Conservation (phyloP, 2,797 vertebrate genomes). For the Crocidura indochinensis region DNA sequence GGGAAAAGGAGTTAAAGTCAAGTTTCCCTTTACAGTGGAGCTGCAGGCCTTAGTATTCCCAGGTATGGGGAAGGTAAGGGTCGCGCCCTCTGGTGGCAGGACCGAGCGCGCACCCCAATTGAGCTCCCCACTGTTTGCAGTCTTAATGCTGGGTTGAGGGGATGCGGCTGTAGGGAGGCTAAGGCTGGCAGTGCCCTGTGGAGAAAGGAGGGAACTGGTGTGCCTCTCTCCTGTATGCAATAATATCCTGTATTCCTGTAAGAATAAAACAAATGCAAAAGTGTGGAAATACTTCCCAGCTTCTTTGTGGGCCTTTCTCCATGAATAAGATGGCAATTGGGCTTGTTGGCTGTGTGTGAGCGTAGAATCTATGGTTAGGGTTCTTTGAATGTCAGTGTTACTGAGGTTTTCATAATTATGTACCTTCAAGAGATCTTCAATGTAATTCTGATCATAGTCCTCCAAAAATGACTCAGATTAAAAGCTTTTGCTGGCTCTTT, state of each 20-base stretch:
- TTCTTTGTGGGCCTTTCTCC: neutral
- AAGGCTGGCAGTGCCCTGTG: too few relatives aligned
- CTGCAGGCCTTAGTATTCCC: too few relatives aligned
- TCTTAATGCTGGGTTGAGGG: too few relatives aligned
- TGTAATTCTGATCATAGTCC: slow-evolving; percentile 90
- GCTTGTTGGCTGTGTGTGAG: slow-evolving; percentile 46
- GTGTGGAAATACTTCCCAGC: neutral
- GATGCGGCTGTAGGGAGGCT: neutral
- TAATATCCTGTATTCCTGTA: neutral
- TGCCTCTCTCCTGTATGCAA: neutral
- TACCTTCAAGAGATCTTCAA: slow-evolving; percentile 88
- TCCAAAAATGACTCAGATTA: slow-evolving; percentile 91
- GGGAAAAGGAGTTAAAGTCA: too few relatives aligned
- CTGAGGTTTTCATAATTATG: slow-evolving; percentile 87
- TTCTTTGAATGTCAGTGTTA: slow-evolving; percentile 85
- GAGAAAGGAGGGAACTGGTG: accelerated
- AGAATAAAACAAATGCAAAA: slow-evolving; percentile 37
- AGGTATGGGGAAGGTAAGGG: too few relatives aligned
- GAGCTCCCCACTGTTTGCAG: neutral
- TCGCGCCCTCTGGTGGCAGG: slow-evolving; percentile 48
- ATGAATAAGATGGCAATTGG: neutral
- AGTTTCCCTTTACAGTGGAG: too few relatives aligned
- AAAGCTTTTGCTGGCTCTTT: slow-evolving; percentile 92
- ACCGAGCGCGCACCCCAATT: neutral
- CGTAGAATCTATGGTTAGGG: slow-evolving; percentile 70